Base-by-base conservation (phyloP, 2,113 vertebrate species). In the Pelmatolapia mariae region DNA sequence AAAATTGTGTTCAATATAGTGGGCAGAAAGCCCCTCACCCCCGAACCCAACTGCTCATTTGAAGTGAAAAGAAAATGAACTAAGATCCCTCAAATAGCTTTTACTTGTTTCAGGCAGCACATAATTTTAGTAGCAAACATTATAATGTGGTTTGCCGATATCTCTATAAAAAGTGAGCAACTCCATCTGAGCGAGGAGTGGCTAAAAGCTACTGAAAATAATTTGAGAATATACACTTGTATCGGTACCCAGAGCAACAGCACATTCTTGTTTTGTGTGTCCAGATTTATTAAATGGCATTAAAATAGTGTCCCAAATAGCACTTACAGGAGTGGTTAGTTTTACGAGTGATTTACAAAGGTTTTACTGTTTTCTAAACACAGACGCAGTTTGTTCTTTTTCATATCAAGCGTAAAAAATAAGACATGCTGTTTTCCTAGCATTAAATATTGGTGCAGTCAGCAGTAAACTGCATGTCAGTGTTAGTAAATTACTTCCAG, bases 151-250 rank as follows among this genome's bases (percentile, higher is more conserved):
- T 1, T 50, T 0, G 71, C 45, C 5, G 7, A 50, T 13, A 78
- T 78, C 10, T 12, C 24, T 78, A 50, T 78, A 19, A 31, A 78
- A 50, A 13, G 16, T 50, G 26, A 78, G 10, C 26, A 50, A 31
- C 26, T 8, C 22, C 1, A 31, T 50, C 4, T 78, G 71, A 4
- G 1, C 0, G 2, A 50, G 16, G 4, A 19, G 16, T 50, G 71
- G 24, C 24, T 12, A 26, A 31, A 78, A 78, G 16, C 43, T 29
- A 47, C 3, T 50, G 24, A 50, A 31, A 78, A 47, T 31, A 50
- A 47, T 78, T 11, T 31, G 16, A 50, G 43, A 19, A 78, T 38
- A 22, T 66, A 2, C 4, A 31, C 24, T 8, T 12, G 10, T 50
- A 78, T 18, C 1, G 6, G 71, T 47, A 47, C 10, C 1, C 4